These are phyloP conservation scores for Drosophila phalerata DNA, from an alignment of 2,888 invertebrate species.

Conservation along the genomic window DNA sequence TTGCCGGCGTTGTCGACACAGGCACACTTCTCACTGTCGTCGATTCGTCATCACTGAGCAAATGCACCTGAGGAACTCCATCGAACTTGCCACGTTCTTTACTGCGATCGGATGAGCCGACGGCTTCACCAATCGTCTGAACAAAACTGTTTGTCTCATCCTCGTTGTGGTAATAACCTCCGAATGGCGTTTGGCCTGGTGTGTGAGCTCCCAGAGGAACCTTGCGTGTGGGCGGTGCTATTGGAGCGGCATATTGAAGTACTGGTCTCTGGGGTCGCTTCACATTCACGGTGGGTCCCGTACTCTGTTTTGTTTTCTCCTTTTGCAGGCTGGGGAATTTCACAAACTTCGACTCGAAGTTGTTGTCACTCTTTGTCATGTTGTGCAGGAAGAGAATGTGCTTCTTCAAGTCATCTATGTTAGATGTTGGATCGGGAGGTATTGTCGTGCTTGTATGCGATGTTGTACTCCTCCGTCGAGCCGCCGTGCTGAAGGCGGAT, in stretches of 20 bases:
- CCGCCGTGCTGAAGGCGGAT: constrained; percentile 43
- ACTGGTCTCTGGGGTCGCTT: constrained; percentile 73
- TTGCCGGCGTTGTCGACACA: constrained; percentile 46
- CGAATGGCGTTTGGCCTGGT: constrained; percentile 66
- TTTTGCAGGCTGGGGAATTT: constrained; percentile 85
- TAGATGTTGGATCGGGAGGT: constrained; percentile 76
- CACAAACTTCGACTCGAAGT: constrained; percentile 85
- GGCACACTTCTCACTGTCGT: constrained; percentile 50
- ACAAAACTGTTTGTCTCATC: constrained; percentile 71
- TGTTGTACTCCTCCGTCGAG: constrained; percentile 50
- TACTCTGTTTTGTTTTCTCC: constrained; percentile 65
- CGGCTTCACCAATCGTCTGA: constrained; percentile 49
- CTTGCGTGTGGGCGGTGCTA: constrained; percentile 81
- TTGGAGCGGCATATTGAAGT: constrained; percentile 81
- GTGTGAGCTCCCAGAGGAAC: constrained; percentile 62
- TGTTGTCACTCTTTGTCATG: constrained; percentile 84
- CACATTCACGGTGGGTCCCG: constrained; percentile 42
- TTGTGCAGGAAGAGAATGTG: constrained; percentile 85
- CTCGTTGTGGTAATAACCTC: constrained; percentile 80
- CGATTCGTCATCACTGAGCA: constrained; percentile 79
- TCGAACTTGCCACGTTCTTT: constrained; percentile 77
- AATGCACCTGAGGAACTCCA: constrained; percentile 83
- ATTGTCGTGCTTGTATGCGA: constrained; percentile 59
- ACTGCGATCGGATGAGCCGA: constrained; percentile 24
- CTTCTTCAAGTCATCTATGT: constrained; percentile 85